Evolutionary conservation across 2,113 vertebrate species (phyloP).

Genomic region (Columba janthina): DNA sequence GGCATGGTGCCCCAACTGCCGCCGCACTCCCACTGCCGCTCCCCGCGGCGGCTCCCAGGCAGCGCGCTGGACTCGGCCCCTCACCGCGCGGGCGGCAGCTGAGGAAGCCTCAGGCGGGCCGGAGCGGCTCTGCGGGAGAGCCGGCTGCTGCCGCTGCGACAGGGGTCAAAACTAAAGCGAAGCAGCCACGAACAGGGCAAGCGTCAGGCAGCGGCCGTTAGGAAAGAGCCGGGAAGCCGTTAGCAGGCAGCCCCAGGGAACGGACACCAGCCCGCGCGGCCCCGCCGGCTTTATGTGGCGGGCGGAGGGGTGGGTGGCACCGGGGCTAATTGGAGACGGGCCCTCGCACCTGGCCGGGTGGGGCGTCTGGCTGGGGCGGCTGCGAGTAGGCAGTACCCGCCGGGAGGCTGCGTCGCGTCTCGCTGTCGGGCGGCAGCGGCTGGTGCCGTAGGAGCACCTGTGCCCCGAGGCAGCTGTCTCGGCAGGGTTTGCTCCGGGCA

Average conservation of each 20-base stretch:
- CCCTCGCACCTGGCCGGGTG: accelerated
- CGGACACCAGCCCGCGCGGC: accelerated
- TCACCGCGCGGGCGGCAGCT: not conserved
- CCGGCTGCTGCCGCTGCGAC: not conserved
- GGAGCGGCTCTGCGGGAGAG: not conserved
- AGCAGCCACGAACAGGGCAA: accelerated
- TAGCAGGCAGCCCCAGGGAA: too few species aligned
- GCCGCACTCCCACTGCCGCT: not conserved
- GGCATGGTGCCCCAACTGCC: not conserved
- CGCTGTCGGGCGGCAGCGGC: accelerated
- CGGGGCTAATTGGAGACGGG: not conserved
- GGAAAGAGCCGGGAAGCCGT: accelerated
- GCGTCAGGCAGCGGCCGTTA: accelerated
- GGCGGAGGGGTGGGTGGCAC: not conserved
- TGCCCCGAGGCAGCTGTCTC: accelerated
- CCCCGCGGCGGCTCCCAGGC: not conserved
- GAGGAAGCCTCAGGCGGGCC: not conserved
- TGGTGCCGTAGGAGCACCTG: accelerated
- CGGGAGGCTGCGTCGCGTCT: accelerated
- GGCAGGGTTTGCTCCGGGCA: accelerated
- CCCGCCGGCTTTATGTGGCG: not conserved
- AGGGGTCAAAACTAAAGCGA: accelerated
- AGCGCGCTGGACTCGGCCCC: not conserved
- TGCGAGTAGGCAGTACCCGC: accelerated
- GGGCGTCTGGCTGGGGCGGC: accelerated